Percentiles rank a stretch among this genome's conserved stretches.
phyloP scores from a whole-genome alignment of 2,797 vertebrate genomes.

The Cynopterus sphinx region DNA sequence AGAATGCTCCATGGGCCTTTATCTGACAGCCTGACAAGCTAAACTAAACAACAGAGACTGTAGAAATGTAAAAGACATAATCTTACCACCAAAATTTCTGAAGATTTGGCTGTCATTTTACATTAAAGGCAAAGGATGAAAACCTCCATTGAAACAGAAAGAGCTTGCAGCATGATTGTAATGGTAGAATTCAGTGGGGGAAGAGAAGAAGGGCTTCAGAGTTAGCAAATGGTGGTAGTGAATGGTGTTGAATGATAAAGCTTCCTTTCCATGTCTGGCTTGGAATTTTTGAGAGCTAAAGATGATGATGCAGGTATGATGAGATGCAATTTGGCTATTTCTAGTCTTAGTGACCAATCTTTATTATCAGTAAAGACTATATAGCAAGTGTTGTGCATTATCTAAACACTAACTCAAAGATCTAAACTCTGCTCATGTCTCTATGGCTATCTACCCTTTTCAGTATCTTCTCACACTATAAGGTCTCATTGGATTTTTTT shows the following conservation, averaged over 20 bases:
- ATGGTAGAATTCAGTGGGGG: constrained; percentile 52
- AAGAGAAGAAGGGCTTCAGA: neutral
- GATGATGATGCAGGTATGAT: neutral
- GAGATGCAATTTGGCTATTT: neutral
- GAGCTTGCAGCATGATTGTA: constrained; percentile 63
- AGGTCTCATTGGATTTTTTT: neutral
- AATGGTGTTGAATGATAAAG: neutral
- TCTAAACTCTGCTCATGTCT: neutral
- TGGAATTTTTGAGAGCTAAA: neutral
- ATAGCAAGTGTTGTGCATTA: neutral
- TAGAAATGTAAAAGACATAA: constrained; percentile 83
- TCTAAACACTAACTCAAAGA: neutral
- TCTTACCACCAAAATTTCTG: constrained; percentile 77
- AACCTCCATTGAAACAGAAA: constrained; percentile 76
- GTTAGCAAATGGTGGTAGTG: neutral
- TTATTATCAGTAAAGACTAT: neutral
- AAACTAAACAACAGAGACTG: constrained; percentile 83
- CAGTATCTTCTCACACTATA: neutral
- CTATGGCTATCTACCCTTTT: neutral
- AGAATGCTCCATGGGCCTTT: constrained; percentile 78
- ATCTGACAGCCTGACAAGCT: constrained; percentile 84
- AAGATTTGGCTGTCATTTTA: constrained; percentile 83
- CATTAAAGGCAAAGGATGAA: constrained; percentile 74
- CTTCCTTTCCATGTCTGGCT: neutral
- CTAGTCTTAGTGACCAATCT: neutral